A percentile compares a stretch with the other conserved stretches of the same genome.
phyloP scores from a whole-genome alignment of 2,888 invertebrate species.

The Polyommatus icarus region DNA sequence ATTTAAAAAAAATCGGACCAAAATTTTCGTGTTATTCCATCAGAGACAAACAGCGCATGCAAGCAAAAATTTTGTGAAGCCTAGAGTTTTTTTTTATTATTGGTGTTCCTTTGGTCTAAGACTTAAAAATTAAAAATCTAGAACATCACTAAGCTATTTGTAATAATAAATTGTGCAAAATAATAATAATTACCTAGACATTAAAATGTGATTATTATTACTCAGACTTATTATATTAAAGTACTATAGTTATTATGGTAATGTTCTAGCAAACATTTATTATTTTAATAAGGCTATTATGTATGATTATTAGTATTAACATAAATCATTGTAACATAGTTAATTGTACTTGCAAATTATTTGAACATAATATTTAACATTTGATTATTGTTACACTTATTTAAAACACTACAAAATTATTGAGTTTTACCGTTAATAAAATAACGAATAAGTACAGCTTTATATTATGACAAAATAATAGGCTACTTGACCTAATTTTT shows the following conservation, averaged over 20 bases:
- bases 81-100: background rate
- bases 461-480: background rate
- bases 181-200: background rate
- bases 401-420: background rate
- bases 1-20: no score
- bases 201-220: constrained; percentile 23
- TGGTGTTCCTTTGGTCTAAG: constrained; percentile 7
- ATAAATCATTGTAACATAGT: background rate
- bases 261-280: background rate
- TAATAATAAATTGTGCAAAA: background rate
- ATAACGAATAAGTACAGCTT: background rate
- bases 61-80: background rate
- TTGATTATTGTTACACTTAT: background rate
- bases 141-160: background rate
- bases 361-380: constrained; percentile 9
- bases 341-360: constrained; percentile 31
- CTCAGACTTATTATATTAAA: constrained; percentile 26
- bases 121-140: background rate
- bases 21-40: no score
- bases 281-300: constrained; percentile 8
- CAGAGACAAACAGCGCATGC: background rate
- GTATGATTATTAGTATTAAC: background rate
- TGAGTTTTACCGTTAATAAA: background rate
- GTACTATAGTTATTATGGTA: background rate
- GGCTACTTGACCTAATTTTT: no score